Base-by-base conservation (phyloP, 2,888 invertebrate genomes). In the Timema cristinae region DNA sequence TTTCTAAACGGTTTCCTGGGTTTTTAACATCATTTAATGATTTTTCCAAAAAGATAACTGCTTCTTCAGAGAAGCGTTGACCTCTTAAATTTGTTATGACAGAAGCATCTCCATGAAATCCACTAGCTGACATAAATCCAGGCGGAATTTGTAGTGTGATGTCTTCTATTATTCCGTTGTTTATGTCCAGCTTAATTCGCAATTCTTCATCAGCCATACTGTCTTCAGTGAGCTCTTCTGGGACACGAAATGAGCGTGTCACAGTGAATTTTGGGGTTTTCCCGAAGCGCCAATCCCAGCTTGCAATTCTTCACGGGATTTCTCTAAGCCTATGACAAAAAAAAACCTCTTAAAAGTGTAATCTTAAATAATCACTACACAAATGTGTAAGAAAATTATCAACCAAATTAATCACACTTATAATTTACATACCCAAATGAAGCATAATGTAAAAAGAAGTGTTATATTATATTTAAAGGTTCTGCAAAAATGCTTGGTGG, bases 241-340 rank as follows among this genome's bases (percentile, higher is more conserved):
- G 88, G 5, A 90, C 85, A 7, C 87, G 86, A 80, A 91, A 87
- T 0, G 87, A 82, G 52, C 89, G 86, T 73, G 87, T 87, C 16
- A 94, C 90, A 0, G 87, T 87, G 82, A 97, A 97, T 76, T 89
- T 88, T 0, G 97, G 97, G 0, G 96, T 94, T 80, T 89, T 91
- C 1, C 95, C 97, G 81, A 87, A 92, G 75, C 90, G 89, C 96
- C 96, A 97, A 73, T 94, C 90, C 94, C 95, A 96, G 49, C 90
- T 90, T 75, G 85, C 82, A 94, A 88, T 74, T 90, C 88, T 56
- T 87, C 85, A 72, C 87, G 87, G 72, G 94, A 84, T 77, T 90
- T 86, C 10, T 87, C 86, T 50, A 95, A 86, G 78, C 94, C 92
- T 89, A 81, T 32, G 78, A 80, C 77, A 73, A 47, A 13, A n/a